phyloP scores from a whole-genome alignment of 2,113 vertebrate species.

The Agapornis roseicollis region DNA sequence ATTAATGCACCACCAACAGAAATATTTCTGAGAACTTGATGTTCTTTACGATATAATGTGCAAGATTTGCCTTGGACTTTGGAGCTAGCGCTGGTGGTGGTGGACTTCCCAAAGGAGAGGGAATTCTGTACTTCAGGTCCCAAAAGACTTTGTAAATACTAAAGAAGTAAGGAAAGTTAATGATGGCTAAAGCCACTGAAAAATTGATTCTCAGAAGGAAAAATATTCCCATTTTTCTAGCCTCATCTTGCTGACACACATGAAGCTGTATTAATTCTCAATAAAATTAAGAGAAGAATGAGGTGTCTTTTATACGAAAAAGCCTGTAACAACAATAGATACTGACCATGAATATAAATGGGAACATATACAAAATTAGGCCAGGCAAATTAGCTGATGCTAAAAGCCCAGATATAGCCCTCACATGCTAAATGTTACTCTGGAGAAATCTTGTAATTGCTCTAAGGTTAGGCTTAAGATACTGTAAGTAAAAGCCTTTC shows the following conservation, averaged over 20 bases:
- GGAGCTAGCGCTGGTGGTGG: background rate
- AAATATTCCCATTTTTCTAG: background rate
- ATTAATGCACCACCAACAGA: background rate
- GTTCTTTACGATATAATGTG: background rate
- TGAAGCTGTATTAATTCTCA: constrained; percentile 35
- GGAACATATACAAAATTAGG: constrained; percentile 45
- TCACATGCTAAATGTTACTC: constrained; percentile 23
- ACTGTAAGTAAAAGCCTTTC: constrained; percentile 54
- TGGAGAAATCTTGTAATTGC: constrained; percentile 50
- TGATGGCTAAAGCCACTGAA: background rate
- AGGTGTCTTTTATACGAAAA: constrained; percentile 3
- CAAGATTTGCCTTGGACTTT: background rate
- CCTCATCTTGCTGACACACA: constrained; percentile 5
- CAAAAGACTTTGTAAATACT: background rate
- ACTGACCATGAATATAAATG: constrained; percentile 57
- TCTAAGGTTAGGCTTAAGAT: constrained; percentile 45
- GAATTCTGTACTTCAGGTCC: background rate
- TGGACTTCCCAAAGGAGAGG: background rate
- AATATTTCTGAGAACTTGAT: background rate
- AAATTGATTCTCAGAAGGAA: constrained; percentile 2
- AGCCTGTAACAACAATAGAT: constrained; percentile 20
- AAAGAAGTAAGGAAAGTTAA: background rate
- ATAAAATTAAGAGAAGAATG: constrained; percentile 36
- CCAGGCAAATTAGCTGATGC: constrained; percentile 25
- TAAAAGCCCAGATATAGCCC: constrained; percentile 30